Evolutionary conservation across 2,797 vertebrate genomes (phyloP), one percentile per base, ranked within the genome.

Genomic region (Megaceryle alcyon): DNA sequence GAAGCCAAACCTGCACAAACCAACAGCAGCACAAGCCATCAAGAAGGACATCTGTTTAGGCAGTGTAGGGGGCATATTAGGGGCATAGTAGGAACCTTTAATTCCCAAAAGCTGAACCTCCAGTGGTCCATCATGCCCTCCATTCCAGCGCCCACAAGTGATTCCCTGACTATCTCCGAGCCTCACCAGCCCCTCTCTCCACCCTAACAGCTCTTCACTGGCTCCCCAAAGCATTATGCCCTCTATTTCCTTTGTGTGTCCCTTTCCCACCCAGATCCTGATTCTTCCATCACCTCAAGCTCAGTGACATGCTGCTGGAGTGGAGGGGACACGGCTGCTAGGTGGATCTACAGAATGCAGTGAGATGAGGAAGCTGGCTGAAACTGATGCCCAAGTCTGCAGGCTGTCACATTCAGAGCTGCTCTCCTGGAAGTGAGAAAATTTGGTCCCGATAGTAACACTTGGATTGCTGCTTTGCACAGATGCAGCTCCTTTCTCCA

Each of bases 351-450:
- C 61, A 70, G 68, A 77, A 46, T 14, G 20, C 10, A 0, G 37
- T 2, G 90, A 86, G 90, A 79, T 69, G 86, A 92, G 93, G 85
- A 82, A 93, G 86, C 94, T 95, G 88, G 70, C 92, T 94, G 95
- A 94, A 83, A 69, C 57, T 6, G 41, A 87, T 94, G 91, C 91
- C 95, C 93, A 91, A 90, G 80, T 81, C 94, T 96, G 83, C 92
- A 96, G 90, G 76, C 92, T 97, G 92, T 92, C 95, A 91, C 90
- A 94, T 80, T 95, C 88, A 39, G 86, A 94, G 92, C 91, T 90
- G 91, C 94, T 95, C 91, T 92, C 60, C 96, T 88, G 91, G 68
- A 96, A 94, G 95, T 94, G 96, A 92, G 94, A 96, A 97, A 96
- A 94, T 95, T 95, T 92, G 93, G 91, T 95, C 91, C 96, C 35